These are phyloP conservation scores for Candoia aspera DNA, from an alignment of 2,113 vertebrate genomes.

Conservation along the genomic window DNA sequence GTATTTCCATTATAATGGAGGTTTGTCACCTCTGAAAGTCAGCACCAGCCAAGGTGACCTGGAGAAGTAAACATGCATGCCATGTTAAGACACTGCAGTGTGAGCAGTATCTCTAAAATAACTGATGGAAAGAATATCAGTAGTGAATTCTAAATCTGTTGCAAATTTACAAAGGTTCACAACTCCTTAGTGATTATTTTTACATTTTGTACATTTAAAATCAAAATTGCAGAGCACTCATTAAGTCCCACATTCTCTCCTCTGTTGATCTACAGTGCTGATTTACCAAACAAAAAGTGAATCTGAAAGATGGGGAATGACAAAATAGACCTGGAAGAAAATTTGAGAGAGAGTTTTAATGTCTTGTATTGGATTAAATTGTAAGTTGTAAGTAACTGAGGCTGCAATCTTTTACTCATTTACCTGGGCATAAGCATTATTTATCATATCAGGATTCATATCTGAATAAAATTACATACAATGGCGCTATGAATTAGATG, in stretches of 20 bases:
- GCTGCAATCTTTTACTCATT: neutral
- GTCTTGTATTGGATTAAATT: neutral
- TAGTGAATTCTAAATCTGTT: neutral
- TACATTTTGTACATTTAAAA: neutral
- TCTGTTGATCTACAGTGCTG: neutral
- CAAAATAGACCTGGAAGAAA: neutral
- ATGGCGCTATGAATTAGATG: neutral
- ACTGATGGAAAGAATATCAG: neutral
- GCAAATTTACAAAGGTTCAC: neutral
- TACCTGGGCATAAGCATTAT: neutral
- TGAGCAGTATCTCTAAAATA: neutral
- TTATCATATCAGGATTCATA: neutral
- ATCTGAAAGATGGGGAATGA: neutral
- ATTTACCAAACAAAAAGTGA: neutral
- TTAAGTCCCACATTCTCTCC: neutral
- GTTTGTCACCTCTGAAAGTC: neutral
- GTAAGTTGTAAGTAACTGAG: neutral
- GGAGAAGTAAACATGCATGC: neutral
- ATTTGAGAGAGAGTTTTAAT: neutral
- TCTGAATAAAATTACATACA: neutral
- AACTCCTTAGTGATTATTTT: neutral
- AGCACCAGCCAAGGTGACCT: neutral
- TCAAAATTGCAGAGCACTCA: neutral
- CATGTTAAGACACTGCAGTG: neutral
- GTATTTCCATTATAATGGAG: neutral